These are phyloP conservation scores for Athalia cordata DNA, from an alignment of 2,888 invertebrate species.

Conservation along the genomic window DNA sequence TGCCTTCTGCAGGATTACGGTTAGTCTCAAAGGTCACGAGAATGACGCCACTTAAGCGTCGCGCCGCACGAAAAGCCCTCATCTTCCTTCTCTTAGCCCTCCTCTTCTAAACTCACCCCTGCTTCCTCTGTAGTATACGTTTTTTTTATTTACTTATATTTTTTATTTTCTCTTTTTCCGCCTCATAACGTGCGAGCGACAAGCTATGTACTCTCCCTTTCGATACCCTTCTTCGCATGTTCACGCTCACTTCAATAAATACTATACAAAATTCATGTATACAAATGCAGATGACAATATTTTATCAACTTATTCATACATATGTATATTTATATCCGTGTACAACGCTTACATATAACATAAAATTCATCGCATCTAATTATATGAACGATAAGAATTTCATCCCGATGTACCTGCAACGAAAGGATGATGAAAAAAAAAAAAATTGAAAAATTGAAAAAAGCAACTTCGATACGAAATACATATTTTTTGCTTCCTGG, in stretches of 20 bases:
- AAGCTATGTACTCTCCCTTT: not conserved
- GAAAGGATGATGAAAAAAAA: not conserved
- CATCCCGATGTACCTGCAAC: not conserved
- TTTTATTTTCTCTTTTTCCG: not conserved
- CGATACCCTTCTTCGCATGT: too few species aligned
- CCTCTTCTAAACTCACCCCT: not conserved
- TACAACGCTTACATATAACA: too few species aligned
- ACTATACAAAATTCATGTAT: too few species aligned
- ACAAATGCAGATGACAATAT: too few species aligned
- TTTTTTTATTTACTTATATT: not conserved
- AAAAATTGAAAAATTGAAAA: not conserved
- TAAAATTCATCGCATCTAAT: too few species aligned
- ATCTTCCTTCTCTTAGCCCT: not conserved
- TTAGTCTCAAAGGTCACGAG: constrained; percentile 24
- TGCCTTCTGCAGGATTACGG: constrained; percentile 35
- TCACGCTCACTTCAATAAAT: too few species aligned
- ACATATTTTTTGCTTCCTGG: too few species aligned
- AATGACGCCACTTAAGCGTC: constrained; percentile 26
- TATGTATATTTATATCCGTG: too few species aligned
- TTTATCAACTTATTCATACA: too few species aligned
- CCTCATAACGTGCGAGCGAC: not conserved
- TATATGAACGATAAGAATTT: too few species aligned
- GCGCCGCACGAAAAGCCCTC: not conserved
- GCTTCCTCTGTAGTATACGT: too few species aligned
- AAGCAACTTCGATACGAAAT: not conserved